Base-by-base conservation (phyloP, 2,113 vertebrate genomes). In the Oxyura jamaicensis region DNA sequence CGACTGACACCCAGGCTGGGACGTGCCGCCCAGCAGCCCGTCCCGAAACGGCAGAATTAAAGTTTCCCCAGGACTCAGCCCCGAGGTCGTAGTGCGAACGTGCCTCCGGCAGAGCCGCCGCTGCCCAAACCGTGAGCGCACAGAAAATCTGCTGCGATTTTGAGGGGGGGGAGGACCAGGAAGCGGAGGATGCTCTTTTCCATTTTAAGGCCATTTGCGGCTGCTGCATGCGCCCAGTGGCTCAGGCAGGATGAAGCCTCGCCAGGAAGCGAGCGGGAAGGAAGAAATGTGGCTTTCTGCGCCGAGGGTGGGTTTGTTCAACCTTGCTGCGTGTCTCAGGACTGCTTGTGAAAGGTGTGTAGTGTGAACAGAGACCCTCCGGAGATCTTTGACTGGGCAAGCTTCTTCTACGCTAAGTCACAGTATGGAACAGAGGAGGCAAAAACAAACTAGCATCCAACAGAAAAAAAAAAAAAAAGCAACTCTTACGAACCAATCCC, bases 11-110 rank as follows among this genome's bases (percentile, higher is more conserved):
- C 96, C 95, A 97, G 97, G 97, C 95, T 92, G 94, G 94, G 93
- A 97, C 97, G 97, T 98, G 98, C 99, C 97, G 98, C 98, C 99
- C 99, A 99, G 99, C 99, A 97, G 99, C 98, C 98, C 97, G 97
- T 98, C 97, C 98, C 87, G 26, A 94, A 97, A 97, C 97, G 97
- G 98, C 93, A 97, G 98, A 97, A 96, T 97, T 97, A 96, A 96
- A 96, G 93, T 96, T 84, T 95, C 96, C 98, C 96, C 91, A 3
- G 97, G 98, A 98, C 78, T 98, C 98, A 96, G 98, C 96, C 98
- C 98, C 84, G 91, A 97, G 97, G 96, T 87, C 19, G 58, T 95
- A 98, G 96, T 98, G 97, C 96, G 96, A 97, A 97, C 65, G 82
- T 83, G 39, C 93, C 94, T 94, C 85, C 86, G 36, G 96, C 96